Conservation (phyloP, 2,113 vertebrate genomes). For the Scopus umbretta region DNA sequence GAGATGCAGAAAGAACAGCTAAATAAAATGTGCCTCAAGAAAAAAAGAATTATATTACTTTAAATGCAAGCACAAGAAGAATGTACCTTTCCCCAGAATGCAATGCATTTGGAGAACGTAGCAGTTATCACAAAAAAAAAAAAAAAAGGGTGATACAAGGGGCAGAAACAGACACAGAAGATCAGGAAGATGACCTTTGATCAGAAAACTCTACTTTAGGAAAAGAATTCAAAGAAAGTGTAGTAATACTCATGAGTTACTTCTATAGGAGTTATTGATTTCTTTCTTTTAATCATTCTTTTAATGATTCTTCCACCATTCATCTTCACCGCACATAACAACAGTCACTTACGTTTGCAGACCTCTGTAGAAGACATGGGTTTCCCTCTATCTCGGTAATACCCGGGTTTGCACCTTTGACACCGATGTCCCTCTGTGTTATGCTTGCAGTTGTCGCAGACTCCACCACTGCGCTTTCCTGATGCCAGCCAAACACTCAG, state of each 20-base stretch:
- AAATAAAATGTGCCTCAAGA: background rate
- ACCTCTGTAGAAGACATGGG: constrained; percentile 72
- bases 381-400: constrained; percentile 70
- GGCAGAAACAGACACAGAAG: background rate
- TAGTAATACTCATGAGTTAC: background rate
- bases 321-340: background rate
- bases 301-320: background rate
- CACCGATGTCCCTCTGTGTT: constrained; percentile 83
- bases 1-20: background rate
- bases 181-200: background rate
- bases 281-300: background rate
- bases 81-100: background rate
- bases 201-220: background rate
- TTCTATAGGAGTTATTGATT: background rate
- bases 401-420: constrained; percentile 81
- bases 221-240: background rate
- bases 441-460: constrained; percentile 82
- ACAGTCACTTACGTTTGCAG: constrained; percentile 78
- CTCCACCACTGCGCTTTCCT: constrained; percentile 74
- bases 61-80: background rate
- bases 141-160: background rate
- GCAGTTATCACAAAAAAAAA: background rate
- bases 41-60: background rate
- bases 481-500: constrained; percentile 77
- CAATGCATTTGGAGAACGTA: background rate